Percentiles rank a stretch among this genome's conserved stretches.
These are phyloP conservation scores for Poeciliopsis presidionis DNA, from an alignment of 2,797 vertebrate species.

Conservation along the genomic window DNA sequence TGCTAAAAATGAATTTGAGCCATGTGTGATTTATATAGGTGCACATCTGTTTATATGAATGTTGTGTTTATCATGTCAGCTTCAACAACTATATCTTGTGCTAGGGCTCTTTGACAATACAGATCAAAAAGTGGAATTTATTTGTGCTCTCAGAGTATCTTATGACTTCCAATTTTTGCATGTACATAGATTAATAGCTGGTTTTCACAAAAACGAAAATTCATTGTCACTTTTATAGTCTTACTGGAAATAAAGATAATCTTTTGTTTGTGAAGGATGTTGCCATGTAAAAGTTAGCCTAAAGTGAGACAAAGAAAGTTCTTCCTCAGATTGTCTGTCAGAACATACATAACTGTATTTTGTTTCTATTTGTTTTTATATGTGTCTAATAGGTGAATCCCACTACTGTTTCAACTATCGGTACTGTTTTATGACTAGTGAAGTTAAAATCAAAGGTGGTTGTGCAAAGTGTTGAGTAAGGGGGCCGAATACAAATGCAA, in stretches of 20 bases:
- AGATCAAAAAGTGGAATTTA: constrained; percentile 42
- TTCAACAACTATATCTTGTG: constrained; percentile 12
- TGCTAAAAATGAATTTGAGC: constrained; percentile 20
- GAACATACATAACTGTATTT: constrained; percentile 48
- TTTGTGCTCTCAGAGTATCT: constrained; percentile 52
- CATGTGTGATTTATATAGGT: constrained; percentile 15
- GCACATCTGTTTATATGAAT: constrained; percentile 34
- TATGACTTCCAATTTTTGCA: constrained; percentile 43
- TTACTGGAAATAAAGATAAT: constrained; percentile 61
- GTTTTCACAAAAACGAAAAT: constrained; percentile 52
- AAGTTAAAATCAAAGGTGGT: not conserved
- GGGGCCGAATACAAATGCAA: not conserved
- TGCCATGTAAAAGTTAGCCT: constrained; percentile 52
- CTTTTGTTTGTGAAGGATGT: constrained; percentile 61
- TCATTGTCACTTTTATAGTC: constrained; percentile 48
- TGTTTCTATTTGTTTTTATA: constrained; percentile 33
- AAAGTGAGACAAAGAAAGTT: constrained; percentile 48
- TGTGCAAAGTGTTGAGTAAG: not conserved
- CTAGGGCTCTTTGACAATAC: constrained; percentile 30
- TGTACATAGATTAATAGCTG: constrained; percentile 59
- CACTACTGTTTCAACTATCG: constrained; percentile 10
- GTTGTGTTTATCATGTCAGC: constrained; percentile 28
- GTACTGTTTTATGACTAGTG: no score
- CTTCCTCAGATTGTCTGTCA: constrained; percentile 44
- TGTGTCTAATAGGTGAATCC: constrained; percentile 51